phyloP scores from a whole-genome alignment of 2,797 vertebrate species.

The Babyrousa celebensis region DNA sequence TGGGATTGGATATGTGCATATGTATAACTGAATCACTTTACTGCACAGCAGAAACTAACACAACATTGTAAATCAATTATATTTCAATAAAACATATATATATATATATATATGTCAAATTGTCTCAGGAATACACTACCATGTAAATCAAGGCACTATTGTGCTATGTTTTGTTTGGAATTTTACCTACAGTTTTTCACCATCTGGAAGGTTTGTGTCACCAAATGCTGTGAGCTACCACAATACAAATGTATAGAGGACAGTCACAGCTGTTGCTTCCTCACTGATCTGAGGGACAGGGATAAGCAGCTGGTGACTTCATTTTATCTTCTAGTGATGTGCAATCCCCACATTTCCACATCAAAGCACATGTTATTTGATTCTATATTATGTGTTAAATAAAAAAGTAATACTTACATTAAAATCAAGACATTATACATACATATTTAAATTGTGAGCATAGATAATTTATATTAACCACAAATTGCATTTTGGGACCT shows the following conservation, averaged over 20 bases:
- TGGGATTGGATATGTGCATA: no score
- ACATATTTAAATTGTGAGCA: background rate
- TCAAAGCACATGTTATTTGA: background rate
- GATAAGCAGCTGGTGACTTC: background rate
- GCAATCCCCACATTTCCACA: background rate
- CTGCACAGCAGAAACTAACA: no score
- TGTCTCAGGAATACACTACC: background rate
- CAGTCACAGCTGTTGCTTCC: background rate
- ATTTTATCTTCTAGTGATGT: background rate
- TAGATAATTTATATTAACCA: slow-evolving; percentile 22
- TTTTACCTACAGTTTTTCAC: background rate
- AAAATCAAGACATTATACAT: background rate
- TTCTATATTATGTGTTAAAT: background rate
- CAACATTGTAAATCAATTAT: no score
- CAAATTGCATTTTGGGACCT: background rate
- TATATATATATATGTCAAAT: background rate
- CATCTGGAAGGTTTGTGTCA: background rate
- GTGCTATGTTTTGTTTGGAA: background rate
- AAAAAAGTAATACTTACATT: background rate
- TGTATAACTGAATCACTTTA: no score
- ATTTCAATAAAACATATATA: no score
- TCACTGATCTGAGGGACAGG: background rate
- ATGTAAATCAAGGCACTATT: background rate
- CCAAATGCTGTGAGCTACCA: background rate
- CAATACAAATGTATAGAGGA: background rate